A percentile compares a stretch with the other conserved stretches of the same genome.
phyloP scores from a whole-genome alignment of 2,113 vertebrate species.

The Oenanthe oenanthe region DNA sequence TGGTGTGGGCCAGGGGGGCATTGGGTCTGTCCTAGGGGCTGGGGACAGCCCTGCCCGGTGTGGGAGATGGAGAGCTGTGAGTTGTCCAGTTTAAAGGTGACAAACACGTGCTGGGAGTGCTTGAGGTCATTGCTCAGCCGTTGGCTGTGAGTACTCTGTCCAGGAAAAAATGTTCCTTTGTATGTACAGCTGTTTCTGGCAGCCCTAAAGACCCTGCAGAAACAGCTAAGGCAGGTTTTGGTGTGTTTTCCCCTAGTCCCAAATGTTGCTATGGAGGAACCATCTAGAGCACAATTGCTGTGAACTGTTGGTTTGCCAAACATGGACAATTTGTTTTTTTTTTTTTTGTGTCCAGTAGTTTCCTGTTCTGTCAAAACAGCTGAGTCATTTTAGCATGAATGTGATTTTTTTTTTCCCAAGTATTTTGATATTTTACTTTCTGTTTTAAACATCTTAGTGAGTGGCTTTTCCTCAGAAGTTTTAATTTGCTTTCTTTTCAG shows the following conservation, averaged over 20 bases:
- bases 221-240: neutral
- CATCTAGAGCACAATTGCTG: neutral
- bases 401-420: neutral
- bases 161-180: neutral
- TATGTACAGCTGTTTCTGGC: neutral
- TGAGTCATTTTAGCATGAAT: neutral
- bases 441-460: neutral
- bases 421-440: neutral
- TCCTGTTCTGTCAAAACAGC: neutral
- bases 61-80: neutral
- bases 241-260: neutral
- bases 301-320: neutral
- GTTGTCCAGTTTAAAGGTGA: neutral
- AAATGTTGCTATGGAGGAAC: neutral
- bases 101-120: neutral
- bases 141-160: neutral
- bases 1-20: neutral
- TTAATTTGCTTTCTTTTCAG: neutral
- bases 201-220: neutral
- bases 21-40: rapidly evolving
- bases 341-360: neutral
- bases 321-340: neutral
- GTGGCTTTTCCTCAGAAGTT: neutral
- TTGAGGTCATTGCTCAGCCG: neutral
- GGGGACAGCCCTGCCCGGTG: neutral